These are phyloP conservation scores for Solenopsis fugax DNA, from an alignment of 1,140 invertebrate species.

Conservation along the genomic window DNA sequence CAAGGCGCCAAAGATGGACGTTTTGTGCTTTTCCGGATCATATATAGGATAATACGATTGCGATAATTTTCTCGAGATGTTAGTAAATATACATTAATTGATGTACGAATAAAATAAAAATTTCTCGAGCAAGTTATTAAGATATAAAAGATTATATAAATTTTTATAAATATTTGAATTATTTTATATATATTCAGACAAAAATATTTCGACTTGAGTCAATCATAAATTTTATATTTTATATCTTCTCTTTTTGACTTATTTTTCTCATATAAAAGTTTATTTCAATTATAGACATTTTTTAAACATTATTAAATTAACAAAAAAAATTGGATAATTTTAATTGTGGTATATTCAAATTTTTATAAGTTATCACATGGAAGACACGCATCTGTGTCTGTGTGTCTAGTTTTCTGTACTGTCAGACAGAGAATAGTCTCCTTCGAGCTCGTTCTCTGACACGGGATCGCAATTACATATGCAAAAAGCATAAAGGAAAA, in stretches of 20 bases:
- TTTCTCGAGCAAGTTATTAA: background rate
- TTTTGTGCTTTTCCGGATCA: background rate
- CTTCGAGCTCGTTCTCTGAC: conserved; percentile 14
- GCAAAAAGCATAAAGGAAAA: conserved; percentile 73
- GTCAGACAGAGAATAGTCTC: background rate
- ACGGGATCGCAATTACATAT: conserved; percentile 75
- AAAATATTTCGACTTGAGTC: background rate
- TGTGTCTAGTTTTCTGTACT: conserved; percentile 15
- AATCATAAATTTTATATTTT: background rate
- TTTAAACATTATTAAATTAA: background rate
- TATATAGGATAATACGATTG: background rate
- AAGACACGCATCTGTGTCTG: background rate
- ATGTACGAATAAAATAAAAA: conserved; percentile 2
- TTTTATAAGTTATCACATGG: background rate
- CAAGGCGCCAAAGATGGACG: background rate
- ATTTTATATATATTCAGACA: background rate
- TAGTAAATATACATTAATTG: background rate
- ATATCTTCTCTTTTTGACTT: background rate
- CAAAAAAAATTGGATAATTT: background rate
- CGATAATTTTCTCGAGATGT: background rate
- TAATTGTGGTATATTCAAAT: background rate
- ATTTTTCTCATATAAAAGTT: background rate
- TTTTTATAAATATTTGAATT: background rate
- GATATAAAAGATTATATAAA: background rate
- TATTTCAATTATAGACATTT: background rate